Evolutionary conservation across 1,140 invertebrate species (phyloP).

Genomic region (Pectinophora gossypiella): DNA sequence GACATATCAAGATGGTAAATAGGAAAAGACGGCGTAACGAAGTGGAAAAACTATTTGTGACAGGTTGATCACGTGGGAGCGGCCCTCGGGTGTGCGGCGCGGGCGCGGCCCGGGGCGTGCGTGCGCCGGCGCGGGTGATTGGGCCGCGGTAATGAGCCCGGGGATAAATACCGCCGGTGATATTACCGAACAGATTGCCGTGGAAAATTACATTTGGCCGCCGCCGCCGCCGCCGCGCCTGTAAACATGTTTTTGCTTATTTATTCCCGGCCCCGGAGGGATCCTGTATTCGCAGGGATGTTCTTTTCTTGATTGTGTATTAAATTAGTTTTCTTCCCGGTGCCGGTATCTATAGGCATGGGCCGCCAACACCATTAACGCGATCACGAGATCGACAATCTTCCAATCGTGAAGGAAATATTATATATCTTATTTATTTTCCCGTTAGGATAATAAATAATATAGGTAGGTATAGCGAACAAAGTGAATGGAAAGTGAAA

Average conservation of each 20-base stretch:
- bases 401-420: too few relatives aligned
- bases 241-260: slow-evolving; percentile 39
- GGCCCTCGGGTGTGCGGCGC: too few relatives aligned
- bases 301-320: background rate
- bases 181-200: slow-evolving; percentile 27
- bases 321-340: slow-evolving; percentile 3
- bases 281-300: background rate
- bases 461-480: too few relatives aligned
- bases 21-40: slow-evolving; percentile 17
- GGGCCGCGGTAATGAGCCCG: slow-evolving; percentile 45
- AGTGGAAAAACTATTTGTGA: slow-evolving; percentile 40
- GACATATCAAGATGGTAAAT: background rate
- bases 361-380: too few relatives aligned
- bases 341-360: too few relatives aligned
- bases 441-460: too few relatives aligned
- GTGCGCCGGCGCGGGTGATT: slow-evolving; percentile 23
- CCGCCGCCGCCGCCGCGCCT: slow-evolving; percentile 10
- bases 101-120: too few relatives aligned
- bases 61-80: slow-evolving; percentile 35
- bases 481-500: too few relatives aligned
- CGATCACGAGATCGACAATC: too few relatives aligned
- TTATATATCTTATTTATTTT: too few relatives aligned
- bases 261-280: slow-evolving; percentile 20
- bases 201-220: slow-evolving; percentile 31
- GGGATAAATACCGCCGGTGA: slow-evolving; percentile 43